Evolutionary conservation across 2,888 invertebrate species (phyloP).

Genomic region (Melikaiella ostensackeni): DNA sequence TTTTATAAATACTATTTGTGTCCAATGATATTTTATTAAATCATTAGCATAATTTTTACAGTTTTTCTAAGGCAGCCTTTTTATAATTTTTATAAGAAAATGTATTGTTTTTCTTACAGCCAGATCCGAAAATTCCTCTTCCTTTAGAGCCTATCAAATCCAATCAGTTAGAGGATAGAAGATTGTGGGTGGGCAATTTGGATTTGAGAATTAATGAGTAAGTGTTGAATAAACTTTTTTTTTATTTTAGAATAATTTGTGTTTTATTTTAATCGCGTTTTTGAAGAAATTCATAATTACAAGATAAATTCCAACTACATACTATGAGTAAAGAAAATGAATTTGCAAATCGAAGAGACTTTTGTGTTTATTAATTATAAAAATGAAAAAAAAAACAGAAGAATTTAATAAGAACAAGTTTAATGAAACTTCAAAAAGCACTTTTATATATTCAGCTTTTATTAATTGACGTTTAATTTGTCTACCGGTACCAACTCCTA

Average conservation of each 20-base stretch:
- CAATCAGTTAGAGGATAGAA: constrained; percentile 81
- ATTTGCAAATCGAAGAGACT: too few species aligned
- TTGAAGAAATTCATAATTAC: too few species aligned
- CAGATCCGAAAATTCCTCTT: constrained; percentile 77
- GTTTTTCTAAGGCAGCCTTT: too few species aligned
- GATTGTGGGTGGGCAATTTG: constrained; percentile 95
- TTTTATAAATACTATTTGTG: neutral
- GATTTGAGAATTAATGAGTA: constrained; percentile 96
- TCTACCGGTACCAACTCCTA: constrained; percentile 95
- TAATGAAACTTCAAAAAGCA: too few species aligned
- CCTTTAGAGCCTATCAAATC: constrained; percentile 80
- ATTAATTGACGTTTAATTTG: constrained; percentile 64
- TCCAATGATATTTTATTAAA: neutral
- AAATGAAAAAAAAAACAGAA: too few species aligned
- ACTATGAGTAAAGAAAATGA: too few species aligned
- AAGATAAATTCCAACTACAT: too few species aligned
- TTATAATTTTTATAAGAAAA: neutral
- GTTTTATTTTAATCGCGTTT: neutral
- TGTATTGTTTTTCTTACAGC: constrained; percentile 49
- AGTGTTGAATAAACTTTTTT: constrained; percentile 78
- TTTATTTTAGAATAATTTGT: neutral
- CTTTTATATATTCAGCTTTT: constrained; percentile 62
- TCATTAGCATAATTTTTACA: too few species aligned
- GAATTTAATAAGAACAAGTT: too few species aligned
- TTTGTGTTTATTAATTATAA: too few species aligned